Base-by-base conservation (phyloP, 2,797 vertebrate genomes). In the Balearica regulorum region DNA sequence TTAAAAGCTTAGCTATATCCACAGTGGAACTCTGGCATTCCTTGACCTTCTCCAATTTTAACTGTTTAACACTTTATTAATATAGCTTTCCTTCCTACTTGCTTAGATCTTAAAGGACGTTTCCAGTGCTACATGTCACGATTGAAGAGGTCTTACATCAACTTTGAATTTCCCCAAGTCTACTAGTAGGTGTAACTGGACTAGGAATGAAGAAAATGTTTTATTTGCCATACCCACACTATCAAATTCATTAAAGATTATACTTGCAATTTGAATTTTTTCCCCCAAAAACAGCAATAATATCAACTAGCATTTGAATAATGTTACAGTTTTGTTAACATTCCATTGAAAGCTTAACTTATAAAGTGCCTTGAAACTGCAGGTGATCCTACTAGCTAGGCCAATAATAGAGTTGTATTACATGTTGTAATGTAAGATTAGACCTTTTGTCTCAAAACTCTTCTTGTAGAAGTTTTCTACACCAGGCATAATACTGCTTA, bases 21-120 rank as follows among this genome's bases (percentile, higher is more conserved):
- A 92, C 33, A 79, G 64, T 20, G 31, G 72, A 70, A 89, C 60
- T 73, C 54, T 78, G 92, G 85, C 90, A 89, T 94, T 93, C 90
- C 84, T 49, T 69, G 92, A 95, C 91, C 84, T 94, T 90, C 88
- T 82, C 70, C 73, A 72, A 61, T 84, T 95, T 92, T 81, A 93
- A 90, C 49, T 81, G 72, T 90, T 96, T 94, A 95, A 90, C 80
- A 78, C 46, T 73, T 87, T 55, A 84, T 87, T 87, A 92, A 79
- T 76, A 81, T 65, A 87, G 90, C 96, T 93, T 86, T 93, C 86
- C 65, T 92, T 76, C 83, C 66, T 78, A 75, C 66, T 92, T 88
- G 48, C 65, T 73, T 86, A 83, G 41, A 83, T 79, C n/a, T 93
- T 92, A 92, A 90, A 95, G 83, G 86, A 78, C 83, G 54, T 83